Evolutionary conservation across 1,140 invertebrate species (phyloP).

Genomic region (Lordiphosa collinella): DNA sequence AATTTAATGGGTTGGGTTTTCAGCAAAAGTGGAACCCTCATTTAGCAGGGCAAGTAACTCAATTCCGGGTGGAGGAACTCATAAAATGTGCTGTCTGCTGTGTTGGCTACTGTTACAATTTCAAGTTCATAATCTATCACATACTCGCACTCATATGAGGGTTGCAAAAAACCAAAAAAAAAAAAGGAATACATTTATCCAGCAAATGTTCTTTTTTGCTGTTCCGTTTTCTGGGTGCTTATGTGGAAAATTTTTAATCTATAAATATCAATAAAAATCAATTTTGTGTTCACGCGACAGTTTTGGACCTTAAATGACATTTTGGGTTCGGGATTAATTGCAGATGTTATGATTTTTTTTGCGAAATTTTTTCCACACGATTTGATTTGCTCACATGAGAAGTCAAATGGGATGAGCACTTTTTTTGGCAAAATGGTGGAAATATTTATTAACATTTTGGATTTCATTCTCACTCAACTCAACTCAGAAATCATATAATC

Average conservation of each 20-base stretch:
- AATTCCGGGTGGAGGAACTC: slow-evolving; percentile 43
- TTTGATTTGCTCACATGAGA: slow-evolving; percentile 40
- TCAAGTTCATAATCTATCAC: slow-evolving; percentile 70
- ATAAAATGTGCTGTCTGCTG: slow-evolving; percentile 13
- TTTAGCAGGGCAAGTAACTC: slow-evolving; percentile 32
- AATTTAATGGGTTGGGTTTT: slow-evolving; percentile 74
- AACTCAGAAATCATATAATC: too few relatives aligned
- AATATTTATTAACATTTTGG: too few relatives aligned
- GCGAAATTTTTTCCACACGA: slow-evolving; percentile 56
- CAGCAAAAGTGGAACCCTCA: slow-evolving; percentile 44
- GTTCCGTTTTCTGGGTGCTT: slow-evolving; percentile 50
- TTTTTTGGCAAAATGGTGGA: slow-evolving; percentile 9
- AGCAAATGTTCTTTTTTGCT: slow-evolving; percentile 46
- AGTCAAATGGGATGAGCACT: too few relatives aligned
- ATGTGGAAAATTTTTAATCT: slow-evolving; percentile 74
- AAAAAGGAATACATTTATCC: slow-evolving; percentile 63
- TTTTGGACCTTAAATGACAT: slow-evolving; percentile 53
- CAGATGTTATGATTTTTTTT: slow-evolving; percentile 72
- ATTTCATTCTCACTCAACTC: too few relatives aligned
- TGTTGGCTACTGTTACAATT: slow-evolving; percentile 56
- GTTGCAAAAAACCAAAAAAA: slow-evolving; percentile 45
- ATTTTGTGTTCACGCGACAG: slow-evolving; percentile 73
- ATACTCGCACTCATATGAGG: slow-evolving; percentile 35
- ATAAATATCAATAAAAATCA: slow-evolving; percentile 78
- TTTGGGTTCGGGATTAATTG: slow-evolving; percentile 66